These are phyloP conservation scores for Orchestes rusci DNA, from an alignment of 2,888 invertebrate species.

Conservation along the genomic window DNA sequence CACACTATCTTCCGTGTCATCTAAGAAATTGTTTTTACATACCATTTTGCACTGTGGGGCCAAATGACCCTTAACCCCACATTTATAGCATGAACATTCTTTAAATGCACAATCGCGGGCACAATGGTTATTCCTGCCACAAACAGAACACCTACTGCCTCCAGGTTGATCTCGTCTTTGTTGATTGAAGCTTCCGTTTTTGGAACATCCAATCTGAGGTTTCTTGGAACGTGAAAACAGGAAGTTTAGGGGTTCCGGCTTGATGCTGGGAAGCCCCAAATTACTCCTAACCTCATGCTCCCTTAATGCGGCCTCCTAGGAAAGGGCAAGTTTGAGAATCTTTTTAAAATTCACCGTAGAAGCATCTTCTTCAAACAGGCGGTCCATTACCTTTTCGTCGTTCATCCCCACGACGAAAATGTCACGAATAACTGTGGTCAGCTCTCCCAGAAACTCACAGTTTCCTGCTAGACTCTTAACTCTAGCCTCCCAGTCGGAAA, in stretches of 20 bases:
- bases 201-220: neutral
- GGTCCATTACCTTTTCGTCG: slow-evolving; percentile 15
- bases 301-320: slow-evolving; percentile 14
- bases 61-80: slow-evolving; percentile 17
- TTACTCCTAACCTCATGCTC: slow-evolving; percentile 8
- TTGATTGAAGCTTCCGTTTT: too few species aligned
- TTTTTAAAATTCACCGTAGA: slow-evolving; percentile 1
- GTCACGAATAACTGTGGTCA: slow-evolving; percentile 14
- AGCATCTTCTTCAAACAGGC: slow-evolving; percentile 19
- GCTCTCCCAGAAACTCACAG: slow-evolving; percentile 17
- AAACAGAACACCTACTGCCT: too few species aligned
- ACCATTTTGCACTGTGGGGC: slow-evolving; percentile 14
- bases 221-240: neutral
- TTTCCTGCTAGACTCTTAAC: slow-evolving; percentile 19
- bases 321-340: slow-evolving; percentile 10
- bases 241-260: slow-evolving; percentile 3
- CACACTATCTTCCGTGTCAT: slow-evolving; percentile 1
- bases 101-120: slow-evolving; percentile 1
- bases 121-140: too few species aligned
- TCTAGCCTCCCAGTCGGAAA: slow-evolving; percentile 18
- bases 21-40: slow-evolving; percentile 4
- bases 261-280: slow-evolving; percentile 2
- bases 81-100: slow-evolving; percentile 15
- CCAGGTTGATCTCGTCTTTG: too few species aligned
- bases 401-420: slow-evolving; percentile 18